Conservation (phyloP, 2,113 vertebrate genomes). For the Periophthalmodon schlosseri region DNA sequence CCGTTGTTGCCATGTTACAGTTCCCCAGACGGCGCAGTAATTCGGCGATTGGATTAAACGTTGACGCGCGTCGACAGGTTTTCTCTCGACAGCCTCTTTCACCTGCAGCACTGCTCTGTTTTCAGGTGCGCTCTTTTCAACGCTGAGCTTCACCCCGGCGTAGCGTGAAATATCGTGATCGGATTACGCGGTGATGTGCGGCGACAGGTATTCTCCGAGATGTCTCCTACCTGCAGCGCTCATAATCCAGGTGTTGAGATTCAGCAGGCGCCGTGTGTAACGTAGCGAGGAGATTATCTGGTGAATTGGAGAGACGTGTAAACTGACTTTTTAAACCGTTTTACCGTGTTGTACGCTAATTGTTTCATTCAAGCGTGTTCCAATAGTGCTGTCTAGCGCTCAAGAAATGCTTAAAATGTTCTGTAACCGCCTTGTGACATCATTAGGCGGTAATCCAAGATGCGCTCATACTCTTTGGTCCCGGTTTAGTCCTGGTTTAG, state of each 20-base stretch:
- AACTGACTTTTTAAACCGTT: neutral
- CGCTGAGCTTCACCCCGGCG: slow-evolving; percentile 46
- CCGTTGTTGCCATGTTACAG: neutral
- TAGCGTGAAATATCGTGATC: slow-evolving; percentile 50
- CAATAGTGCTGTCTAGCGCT: neutral
- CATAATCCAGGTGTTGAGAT: neutral
- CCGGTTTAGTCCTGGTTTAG: neutral
- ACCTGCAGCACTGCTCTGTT: neutral
- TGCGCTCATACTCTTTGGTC: too few species aligned
- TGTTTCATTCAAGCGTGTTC: neutral
- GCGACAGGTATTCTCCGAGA: slow-evolving; percentile 77
- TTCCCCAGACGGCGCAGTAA: neutral
- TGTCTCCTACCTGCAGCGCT: slow-evolving; percentile 69
- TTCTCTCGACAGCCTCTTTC: neutral
- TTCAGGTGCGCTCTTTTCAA: neutral
- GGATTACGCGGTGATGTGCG: slow-evolving; percentile 63
- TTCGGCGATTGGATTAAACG: neutral
- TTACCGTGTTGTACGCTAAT: neutral
- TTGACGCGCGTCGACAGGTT: neutral
- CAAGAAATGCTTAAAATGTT: neutral
- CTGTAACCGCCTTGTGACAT: neutral
- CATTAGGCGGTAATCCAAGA: neutral
- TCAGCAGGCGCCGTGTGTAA: neutral
- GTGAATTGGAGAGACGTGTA: neutral
- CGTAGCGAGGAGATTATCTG: neutral